phyloP scores from a whole-genome alignment of 2,113 vertebrate genomes.

The Hyla sarda region DNA sequence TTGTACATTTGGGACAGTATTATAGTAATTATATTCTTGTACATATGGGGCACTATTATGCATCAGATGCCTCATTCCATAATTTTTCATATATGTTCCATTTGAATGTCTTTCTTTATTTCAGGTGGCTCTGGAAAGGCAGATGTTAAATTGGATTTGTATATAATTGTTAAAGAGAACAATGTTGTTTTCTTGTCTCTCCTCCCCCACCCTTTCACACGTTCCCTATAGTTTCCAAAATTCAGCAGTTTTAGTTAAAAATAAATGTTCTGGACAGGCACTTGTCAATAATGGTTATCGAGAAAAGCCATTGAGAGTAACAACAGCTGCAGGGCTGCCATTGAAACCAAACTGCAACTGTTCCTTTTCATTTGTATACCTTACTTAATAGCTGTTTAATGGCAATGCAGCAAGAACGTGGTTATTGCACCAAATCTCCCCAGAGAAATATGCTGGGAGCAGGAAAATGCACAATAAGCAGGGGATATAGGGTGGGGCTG shows the following conservation, averaged over 20 bases:
- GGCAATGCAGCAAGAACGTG: not conserved
- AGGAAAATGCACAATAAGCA: no score
- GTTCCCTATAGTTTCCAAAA: slow-evolving; percentile 16
- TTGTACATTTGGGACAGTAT: no score
- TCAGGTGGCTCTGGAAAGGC: not conserved
- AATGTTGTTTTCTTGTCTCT: not conserved
- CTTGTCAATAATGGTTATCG: slow-evolving; percentile 13
- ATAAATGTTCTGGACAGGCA: slow-evolving; percentile 37
- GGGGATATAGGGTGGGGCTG: not conserved
- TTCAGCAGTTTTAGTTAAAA: slow-evolving; percentile 51
- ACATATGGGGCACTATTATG: not conserved
- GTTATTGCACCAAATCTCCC: not conserved
- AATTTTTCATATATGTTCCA: not conserved
- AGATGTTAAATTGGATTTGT: not conserved
- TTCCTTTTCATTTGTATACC: slow-evolving; percentile 33
- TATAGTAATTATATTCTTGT: no score
- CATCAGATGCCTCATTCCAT: not conserved
- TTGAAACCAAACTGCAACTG: slow-evolving; percentile 24
- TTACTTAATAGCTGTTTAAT: slow-evolving; percentile 47
- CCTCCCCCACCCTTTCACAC: not conserved
- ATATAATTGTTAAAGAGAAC: not conserved
- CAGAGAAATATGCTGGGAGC: not conserved
- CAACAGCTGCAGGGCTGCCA: slow-evolving; percentile 47
- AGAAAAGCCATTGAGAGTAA: not conserved
- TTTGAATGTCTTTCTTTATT: not conserved